Evolutionary conservation across 1,140 invertebrate species (phyloP).

Genomic region (Sitobion miscanthi): DNA sequence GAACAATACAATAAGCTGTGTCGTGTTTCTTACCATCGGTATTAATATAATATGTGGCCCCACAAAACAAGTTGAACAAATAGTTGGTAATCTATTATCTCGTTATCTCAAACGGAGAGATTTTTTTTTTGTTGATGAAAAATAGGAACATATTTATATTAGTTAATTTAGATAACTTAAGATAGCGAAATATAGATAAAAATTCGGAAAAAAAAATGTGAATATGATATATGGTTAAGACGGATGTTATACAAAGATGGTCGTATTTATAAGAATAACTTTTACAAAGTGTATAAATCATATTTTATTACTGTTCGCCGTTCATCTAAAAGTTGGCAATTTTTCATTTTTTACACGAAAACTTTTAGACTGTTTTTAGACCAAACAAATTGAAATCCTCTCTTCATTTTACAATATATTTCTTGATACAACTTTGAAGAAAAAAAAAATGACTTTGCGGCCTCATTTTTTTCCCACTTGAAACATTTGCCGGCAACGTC

Average conservation of each 20-base stretch:
- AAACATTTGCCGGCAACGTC: not conserved
- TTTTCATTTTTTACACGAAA: conserved; percentile 46
- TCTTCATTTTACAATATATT: conserved; percentile 6
- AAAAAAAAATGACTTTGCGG: not conserved
- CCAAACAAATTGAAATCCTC: conserved; percentile 39
- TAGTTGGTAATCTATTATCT: not conserved
- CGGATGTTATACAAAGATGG: not conserved
- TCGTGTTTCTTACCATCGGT: not conserved
- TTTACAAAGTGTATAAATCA: conserved; percentile 39
- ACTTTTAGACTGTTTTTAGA: conserved; percentile 36
- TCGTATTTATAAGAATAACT: conserved; percentile 36
- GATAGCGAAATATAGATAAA: not conserved
- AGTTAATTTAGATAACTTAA: not conserved
- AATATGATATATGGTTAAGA: not conserved
- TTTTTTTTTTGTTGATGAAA: not conserved
- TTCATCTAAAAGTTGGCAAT: conserved; percentile 16
- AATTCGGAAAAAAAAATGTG: not conserved
- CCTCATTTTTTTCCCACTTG: not conserved
- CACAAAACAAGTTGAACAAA: not conserved
- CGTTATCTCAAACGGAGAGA: not conserved
- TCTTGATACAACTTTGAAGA: not conserved
- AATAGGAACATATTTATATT: not conserved
- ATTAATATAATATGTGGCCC: not conserved
- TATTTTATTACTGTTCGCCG: conserved; percentile 13
- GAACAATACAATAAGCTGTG: not conserved